Evolutionary conservation across 1,140 invertebrate genomes (phyloP).

Genomic region (Heliconius hermathena): DNA sequence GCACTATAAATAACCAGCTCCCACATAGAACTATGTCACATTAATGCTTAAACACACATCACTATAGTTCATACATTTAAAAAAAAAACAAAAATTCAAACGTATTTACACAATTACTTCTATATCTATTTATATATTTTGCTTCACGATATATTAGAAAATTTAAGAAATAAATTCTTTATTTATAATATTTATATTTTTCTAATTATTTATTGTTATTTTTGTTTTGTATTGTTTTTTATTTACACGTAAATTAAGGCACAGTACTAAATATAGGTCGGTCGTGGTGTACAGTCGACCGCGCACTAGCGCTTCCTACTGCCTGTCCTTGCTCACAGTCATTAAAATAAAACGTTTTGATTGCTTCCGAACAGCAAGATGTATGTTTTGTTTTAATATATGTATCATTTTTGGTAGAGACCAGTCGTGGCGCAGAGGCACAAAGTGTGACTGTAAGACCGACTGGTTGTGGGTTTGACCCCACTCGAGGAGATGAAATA

Average conservation of each 20-base stretch:
- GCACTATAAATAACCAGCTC: slow-evolving; percentile 12
- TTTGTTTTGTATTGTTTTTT: neutral
- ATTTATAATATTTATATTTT: neutral
- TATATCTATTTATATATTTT: neutral
- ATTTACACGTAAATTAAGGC: slow-evolving; percentile 6
- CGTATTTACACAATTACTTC: neutral
- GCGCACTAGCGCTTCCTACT: neutral
- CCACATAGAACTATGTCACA: neutral
- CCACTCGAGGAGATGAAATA: too few species aligned
- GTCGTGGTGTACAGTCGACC: neutral
- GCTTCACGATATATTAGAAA: neutral
- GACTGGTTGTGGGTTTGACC: too few species aligned
- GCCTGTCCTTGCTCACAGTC: neutral
- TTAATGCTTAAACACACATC: neutral
- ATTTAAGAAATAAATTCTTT: neutral
- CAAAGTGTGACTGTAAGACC: too few species aligned
- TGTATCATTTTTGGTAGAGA: neutral
- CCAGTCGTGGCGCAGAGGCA: too few species aligned
- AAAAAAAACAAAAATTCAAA: neutral
- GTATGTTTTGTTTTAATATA: neutral
- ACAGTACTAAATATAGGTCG: neutral
- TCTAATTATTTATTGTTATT: neutral
- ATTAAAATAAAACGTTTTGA: neutral
- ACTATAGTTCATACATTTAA: neutral
- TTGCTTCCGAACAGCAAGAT: slow-evolving; percentile 2